Evolutionary conservation across 2,113 vertebrate species (phyloP).

Genomic region (Brachyhypopomus gauderio): DNA sequence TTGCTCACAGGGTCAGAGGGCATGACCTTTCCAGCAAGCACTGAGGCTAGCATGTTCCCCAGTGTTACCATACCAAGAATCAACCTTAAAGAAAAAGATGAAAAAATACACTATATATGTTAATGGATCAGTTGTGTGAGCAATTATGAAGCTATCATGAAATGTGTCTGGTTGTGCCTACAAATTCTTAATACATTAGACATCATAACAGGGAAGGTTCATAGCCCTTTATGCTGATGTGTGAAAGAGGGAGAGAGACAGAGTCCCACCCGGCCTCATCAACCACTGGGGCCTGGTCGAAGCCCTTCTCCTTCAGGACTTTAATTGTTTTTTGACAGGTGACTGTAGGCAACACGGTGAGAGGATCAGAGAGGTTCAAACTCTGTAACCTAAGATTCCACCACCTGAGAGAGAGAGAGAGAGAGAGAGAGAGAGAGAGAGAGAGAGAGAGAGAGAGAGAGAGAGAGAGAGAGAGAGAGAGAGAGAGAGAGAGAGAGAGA

Average conservation of each 20-base stretch:
- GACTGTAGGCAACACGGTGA: slow-evolving; percentile 88
- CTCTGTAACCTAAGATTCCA: slow-evolving; percentile 90
- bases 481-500: neutral
- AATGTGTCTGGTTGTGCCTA: neutral
- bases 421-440: neutral
- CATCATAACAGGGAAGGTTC: too few relatives aligned
- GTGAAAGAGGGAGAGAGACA: neutral
- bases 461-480: slow-evolving; percentile 10
- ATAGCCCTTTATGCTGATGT: too few relatives aligned
- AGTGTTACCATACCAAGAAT: slow-evolving; percentile 95
- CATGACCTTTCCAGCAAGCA: slow-evolving; percentile 89
- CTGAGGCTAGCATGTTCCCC: slow-evolving; percentile 89
- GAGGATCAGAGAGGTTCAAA: slow-evolving; percentile 83
- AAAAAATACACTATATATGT: neutral
- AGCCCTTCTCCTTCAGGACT: slow-evolving; percentile 91
- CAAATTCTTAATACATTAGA: too few relatives aligned
- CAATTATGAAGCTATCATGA: neutral
- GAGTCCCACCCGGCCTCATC: slow-evolving; percentile 85
- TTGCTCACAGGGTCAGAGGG: slow-evolving; percentile 86
- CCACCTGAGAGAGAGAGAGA: slow-evolving; percentile 80
- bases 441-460: neutral
- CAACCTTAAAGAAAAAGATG: slow-evolving; percentile 67
- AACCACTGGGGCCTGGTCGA: slow-evolving; percentile 96
- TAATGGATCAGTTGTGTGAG: neutral
- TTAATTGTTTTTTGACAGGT: slow-evolving; percentile 88